phyloP scores from a whole-genome alignment of 2,888 invertebrate species.

The Lithophane ornitopus region DNA sequence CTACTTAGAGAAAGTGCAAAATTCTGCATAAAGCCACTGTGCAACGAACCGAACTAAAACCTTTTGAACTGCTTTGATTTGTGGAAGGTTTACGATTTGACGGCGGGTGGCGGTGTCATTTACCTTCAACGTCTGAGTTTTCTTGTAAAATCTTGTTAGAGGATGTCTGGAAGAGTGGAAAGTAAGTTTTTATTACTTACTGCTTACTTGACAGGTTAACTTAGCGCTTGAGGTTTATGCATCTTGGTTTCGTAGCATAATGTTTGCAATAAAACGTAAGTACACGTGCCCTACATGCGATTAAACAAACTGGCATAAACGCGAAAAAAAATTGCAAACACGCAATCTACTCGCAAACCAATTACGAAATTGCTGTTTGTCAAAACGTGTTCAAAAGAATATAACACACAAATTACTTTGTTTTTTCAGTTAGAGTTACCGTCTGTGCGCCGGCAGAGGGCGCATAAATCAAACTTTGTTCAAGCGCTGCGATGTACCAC shows the following conservation, averaged over 20 bases:
- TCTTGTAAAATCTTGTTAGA: slow-evolving; percentile 28
- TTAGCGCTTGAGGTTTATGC: slow-evolving; percentile 1
- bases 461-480: slow-evolving; percentile 63
- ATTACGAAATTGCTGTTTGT: slow-evolving; percentile 41
- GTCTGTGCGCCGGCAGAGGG: slow-evolving; percentile 20
- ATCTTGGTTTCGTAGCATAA: not conserved
- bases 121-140: slow-evolving; percentile 45
- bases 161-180: slow-evolving; percentile 15
- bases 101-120: slow-evolving; percentile 40
- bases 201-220: slow-evolving; percentile 8
- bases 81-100: slow-evolving; percentile 32
- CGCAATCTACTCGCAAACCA: slow-evolving; percentile 34
- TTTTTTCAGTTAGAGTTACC: slow-evolving; percentile 53
- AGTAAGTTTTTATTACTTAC: slow-evolving; percentile 20
- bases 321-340: slow-evolving; percentile 13
- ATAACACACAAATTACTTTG: slow-evolving; percentile 49
- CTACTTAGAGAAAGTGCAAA: slow-evolving; percentile 52
- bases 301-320: not conserved
- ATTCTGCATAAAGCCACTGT: slow-evolving; percentile 45
- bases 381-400: slow-evolving; percentile 42
- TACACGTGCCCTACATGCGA: not conserved
- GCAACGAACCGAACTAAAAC: slow-evolving; percentile 41
- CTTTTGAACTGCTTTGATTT: slow-evolving; percentile 56
- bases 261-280: slow-evolving; percentile 2
- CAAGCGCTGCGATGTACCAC: slow-evolving; percentile 36